A percentile compares a stretch with the other conserved stretches of the same genome.
Conservation (phyloP, 2,797 vertebrate genomes). For the Hemibagrus guttatus region DNA sequence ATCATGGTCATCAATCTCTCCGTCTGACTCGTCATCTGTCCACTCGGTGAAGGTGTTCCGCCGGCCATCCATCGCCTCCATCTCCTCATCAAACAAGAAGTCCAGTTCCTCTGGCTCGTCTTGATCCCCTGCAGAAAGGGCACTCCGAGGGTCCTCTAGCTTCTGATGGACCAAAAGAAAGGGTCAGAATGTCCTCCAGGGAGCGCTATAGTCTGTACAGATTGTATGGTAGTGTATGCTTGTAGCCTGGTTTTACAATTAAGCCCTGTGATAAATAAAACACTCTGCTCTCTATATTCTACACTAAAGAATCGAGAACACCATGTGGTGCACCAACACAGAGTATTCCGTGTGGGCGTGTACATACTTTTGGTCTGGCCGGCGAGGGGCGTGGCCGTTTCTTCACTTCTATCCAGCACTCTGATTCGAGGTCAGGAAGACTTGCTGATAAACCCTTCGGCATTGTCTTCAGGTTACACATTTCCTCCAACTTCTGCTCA, state of each 20-base stretch:
- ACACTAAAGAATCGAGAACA: neutral
- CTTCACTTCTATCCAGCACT: conserved; percentile 98
- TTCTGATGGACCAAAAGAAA: conserved; percentile 65
- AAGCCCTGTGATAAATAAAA: neutral
- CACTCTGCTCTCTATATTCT: neutral
- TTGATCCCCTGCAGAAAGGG: conserved; percentile 73
- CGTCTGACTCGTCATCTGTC: conserved; percentile 95
- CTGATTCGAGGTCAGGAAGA: conserved; percentile 93
- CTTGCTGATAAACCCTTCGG: conserved; percentile 95
- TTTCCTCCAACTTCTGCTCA: conserved; percentile 81
- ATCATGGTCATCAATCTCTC: conserved; percentile 93
- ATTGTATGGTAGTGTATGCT: neutral
- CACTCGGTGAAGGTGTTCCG: conserved; percentile 98
- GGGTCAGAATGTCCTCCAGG: neutral
- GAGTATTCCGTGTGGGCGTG: neutral
- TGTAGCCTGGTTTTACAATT: neutral
- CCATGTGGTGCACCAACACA: neutral
- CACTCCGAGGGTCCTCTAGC: conserved; percentile 67
- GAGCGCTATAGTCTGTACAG: neutral
- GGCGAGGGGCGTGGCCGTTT: conserved; percentile 93
- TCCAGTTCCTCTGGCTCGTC: conserved; percentile 97
- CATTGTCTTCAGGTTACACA: conserved; percentile 93
- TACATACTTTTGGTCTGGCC: conserved; percentile 83
- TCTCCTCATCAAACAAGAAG: conserved; percentile 98
- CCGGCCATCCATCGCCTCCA: conserved; percentile 96